Conservation (phyloP, 2,797 vertebrate species). For the Nannoperca australis region DNA sequence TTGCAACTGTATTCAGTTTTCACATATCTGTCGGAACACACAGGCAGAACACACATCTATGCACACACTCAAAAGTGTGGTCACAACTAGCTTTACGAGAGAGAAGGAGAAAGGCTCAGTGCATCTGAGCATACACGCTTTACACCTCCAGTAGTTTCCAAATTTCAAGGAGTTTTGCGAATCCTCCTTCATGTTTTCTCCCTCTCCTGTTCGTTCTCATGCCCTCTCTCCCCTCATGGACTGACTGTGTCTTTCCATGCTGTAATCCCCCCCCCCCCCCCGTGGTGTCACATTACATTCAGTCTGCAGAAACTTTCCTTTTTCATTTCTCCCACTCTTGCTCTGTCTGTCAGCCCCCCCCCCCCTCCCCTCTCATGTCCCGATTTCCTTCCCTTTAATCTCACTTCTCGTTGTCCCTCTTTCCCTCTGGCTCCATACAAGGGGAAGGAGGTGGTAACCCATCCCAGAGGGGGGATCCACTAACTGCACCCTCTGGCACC, state of each 20-base stretch:
- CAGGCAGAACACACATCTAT: not conserved
- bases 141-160: conserved; percentile 30
- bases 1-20: not conserved
- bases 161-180: conserved; percentile 49
- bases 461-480: conserved; percentile 68
- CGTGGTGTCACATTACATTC: conserved; percentile 76
- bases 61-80: no score
- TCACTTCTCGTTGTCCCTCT: conserved; percentile 52
- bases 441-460: conserved; percentile 56
- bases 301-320: conserved; percentile 70
- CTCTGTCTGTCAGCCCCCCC: conserved; percentile 38
- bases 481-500: conserved; percentile 77
- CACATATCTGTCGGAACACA: conserved; percentile 1
- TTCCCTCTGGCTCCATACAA: conserved; percentile 58
- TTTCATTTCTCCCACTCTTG: conserved; percentile 54
- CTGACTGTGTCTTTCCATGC: conserved; percentile 76
- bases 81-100: not conserved
- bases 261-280: conserved; percentile 51
- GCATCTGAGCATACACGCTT: conserved; percentile 20
- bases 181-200: conserved; percentile 41
- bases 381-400: conserved; percentile 66
- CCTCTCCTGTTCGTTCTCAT: conserved; percentile 13
- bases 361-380: conserved; percentile 40
- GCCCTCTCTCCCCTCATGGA: conserved; percentile 31
- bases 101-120: not conserved